Conservation (phyloP, 2,113 vertebrate species). For the Bubo blakistoni region DNA sequence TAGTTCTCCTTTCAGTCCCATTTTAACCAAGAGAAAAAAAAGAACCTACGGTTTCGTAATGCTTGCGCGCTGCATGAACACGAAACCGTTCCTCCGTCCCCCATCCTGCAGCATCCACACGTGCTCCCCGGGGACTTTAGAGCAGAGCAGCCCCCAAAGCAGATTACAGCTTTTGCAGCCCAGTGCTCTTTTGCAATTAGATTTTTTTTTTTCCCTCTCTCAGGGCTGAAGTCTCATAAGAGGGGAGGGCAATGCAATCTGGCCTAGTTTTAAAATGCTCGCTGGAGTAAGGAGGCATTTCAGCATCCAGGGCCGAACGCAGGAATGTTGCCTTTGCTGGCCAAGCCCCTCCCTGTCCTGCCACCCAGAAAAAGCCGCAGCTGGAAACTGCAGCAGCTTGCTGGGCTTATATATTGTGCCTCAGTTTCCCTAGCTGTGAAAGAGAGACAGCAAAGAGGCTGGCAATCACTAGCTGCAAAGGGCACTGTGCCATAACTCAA, state of each 20-base stretch:
- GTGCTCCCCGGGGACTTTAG: accelerated
- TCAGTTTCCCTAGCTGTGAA: not conserved
- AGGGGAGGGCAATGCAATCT: not conserved
- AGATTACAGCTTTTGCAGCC: not conserved
- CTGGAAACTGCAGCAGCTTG: not conserved
- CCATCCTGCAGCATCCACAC: not conserved
- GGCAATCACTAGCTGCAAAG: not conserved
- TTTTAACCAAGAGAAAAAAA: not conserved
- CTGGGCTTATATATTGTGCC: not conserved
- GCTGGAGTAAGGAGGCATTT: not conserved
- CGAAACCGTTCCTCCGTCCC: not conserved
- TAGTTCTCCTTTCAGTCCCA: not conserved
- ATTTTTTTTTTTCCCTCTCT: not conserved
- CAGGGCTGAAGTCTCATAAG: not conserved
- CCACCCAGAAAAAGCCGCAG: not conserved
- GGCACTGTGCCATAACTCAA: not conserved
- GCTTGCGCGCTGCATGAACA: not conserved
- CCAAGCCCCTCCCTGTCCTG: not conserved
- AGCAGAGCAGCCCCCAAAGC: slow-evolving; percentile 4
- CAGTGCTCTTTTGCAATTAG: not conserved
- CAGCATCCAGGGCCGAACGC: accelerated
- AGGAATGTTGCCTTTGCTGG: not conserved
- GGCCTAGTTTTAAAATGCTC: not conserved
- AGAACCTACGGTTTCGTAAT: accelerated
- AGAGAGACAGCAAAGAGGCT: not conserved